phyloP scores from a whole-genome alignment of 2,888 invertebrate genomes.

The Smittia sp. region DNA sequence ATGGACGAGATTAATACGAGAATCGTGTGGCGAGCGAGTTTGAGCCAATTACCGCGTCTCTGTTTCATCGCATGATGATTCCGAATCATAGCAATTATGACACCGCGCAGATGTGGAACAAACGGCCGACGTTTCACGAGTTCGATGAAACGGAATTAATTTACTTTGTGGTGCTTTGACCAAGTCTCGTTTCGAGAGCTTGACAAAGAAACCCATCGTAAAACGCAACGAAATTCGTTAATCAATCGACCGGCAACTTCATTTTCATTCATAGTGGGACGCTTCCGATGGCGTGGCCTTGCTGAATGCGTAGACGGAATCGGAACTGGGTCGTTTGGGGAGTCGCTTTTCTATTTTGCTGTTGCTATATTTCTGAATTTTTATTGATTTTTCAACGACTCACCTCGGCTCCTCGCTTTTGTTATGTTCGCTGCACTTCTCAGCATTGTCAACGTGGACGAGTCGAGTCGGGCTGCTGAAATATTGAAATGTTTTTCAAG shows the following conservation, averaged over 20 bases:
- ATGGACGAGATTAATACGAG: neutral
- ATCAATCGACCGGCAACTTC: constrained; percentile 29
- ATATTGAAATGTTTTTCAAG: neutral
- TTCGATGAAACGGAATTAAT: neutral
- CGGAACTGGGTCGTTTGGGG: neutral
- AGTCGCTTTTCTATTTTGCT: neutral
- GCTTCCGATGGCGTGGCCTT: neutral
- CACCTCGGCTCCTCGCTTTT: neutral
- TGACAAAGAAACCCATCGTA: too few relatives aligned
- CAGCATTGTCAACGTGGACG: too few relatives aligned
- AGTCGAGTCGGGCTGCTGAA: too few relatives aligned
- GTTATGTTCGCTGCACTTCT: neutral
- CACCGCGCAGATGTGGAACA: neutral
- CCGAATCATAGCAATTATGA: neutral
- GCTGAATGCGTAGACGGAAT: neutral
- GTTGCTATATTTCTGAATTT: neutral
- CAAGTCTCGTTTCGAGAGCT: neutral
- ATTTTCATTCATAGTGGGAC: constrained; percentile 25
- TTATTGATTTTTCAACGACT: constrained; percentile 1
- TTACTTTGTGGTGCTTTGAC: neutral
- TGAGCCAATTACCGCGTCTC: neutral
- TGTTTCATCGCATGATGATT: neutral
- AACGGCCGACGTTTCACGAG: neutral
- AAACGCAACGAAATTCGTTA: too few relatives aligned
- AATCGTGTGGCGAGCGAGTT: neutral